Evolutionary conservation across 2,888 invertebrate genomes (phyloP), one percentile per base, ranked within the genome.

Genomic region (Cataglyphis rosenhaueri): DNA sequence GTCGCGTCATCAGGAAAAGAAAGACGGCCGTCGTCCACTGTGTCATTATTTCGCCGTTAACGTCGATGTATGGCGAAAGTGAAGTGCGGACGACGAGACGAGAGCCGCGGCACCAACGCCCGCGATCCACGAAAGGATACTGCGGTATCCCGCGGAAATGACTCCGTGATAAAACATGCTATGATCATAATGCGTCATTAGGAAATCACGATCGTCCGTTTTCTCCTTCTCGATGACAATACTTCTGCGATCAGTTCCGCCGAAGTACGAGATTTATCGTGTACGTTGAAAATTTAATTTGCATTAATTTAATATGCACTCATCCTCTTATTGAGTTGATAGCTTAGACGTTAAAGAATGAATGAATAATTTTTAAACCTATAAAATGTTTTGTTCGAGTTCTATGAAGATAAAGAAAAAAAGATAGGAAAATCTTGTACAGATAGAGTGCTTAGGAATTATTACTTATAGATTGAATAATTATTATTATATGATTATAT

Each of bases 101-200:
- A 18, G 18, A 76, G 32, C n/a, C 32, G 48, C 35, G 35, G 35
- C 78, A 48, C 21, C 52, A 35, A 32, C 8, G n/a, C 65, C 74
- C 68, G 61, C 62, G 21, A 75, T 73, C 66, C n/a, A n/a, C 74
- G 44, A 82, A 87, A 92, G 91, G 93, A 93, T 92, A 92, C 91
- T 91, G 92, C 84, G 90, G 91, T 84, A 90, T 91, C 89, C 89
- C 88, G 85, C 92, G 93, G 93, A 93, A 92, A 88, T 89, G 89
- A 88, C 73, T 81, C 25, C 79, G 70, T 84, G 93, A 93, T 93
- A 92, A 92, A 87, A 85, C 82, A 76, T 68, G 44, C 15, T 66
- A 62, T 4, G 32, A 44, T 44, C 44, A 78, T 91, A 88, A 52
- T 88, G 89, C 86, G 91, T 91, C 91, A 92, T 87, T 87, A 84